Evolutionary conservation across 2,797 vertebrate genomes (phyloP), one percentile per base, ranked within the genome.

Genomic region (Sebastes nivosus): DNA sequence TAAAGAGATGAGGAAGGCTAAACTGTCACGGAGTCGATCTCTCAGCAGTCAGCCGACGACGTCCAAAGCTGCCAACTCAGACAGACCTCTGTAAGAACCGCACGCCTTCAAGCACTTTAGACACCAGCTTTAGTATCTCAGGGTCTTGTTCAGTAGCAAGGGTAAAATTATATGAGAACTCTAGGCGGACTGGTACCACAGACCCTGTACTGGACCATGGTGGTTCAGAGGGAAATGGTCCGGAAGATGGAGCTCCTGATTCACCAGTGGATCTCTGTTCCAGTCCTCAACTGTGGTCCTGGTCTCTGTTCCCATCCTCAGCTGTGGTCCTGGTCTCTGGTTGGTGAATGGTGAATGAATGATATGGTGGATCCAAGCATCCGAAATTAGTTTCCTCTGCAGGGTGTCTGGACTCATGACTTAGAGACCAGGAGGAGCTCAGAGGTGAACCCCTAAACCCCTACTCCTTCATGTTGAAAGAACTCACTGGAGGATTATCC

Each of bases 1-100:
- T 90, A 98, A 98, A 95, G 98, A 98, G 93, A 96, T 95, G 87
- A 97, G 97, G 92, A 98, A 97, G 91, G 97, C 96, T 72, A 99
- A 98, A 93, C 89, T 99, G 90, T 96, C 97, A 63, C 96, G 97
- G 87, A 99, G 98, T 89, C 97, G 98, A 24, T 99, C 98, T 57
- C 97, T 99, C 89, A 98, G 96, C 93, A 97, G 96, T 91, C 97
- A 98, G 92, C 95, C 96, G 8, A 95, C 97, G 7, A 95, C 97
- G 7, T 93, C 97, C 81, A 98, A 98, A 95, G 95, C 97, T 64
- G 84, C 92, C 90, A 96, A 92, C 91, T 90, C 96, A 76, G 97
- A 99, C 70, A 96, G 97, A 93, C 93, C 96, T 80, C 75, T 85
- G 94, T 95, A 90, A 92, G 88, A 61, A 18, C 42, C 25, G 10